Conservation (phyloP, 1,140 invertebrate species). For the Cyrtorhinus lividipennis region DNA sequence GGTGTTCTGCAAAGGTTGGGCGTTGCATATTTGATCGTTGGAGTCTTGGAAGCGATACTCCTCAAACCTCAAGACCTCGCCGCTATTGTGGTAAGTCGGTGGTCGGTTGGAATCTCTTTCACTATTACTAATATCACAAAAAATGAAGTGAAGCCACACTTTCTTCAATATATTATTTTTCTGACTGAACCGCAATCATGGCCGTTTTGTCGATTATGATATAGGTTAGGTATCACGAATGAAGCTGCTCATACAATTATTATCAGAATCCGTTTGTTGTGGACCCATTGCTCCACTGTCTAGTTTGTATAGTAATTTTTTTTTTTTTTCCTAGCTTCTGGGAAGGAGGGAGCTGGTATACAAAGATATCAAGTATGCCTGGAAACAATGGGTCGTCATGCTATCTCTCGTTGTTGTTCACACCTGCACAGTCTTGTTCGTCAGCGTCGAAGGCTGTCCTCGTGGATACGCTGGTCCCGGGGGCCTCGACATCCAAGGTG, state of each 20-base stretch:
- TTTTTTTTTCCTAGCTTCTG: too few species aligned
- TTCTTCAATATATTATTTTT: too few species aligned
- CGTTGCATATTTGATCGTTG: slow-evolving; percentile 58
- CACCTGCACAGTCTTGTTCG: slow-evolving; percentile 49
- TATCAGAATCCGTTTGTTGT: too few species aligned
- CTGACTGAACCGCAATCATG: too few species aligned
- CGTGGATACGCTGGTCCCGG: slow-evolving; percentile 83
- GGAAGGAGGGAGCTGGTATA: neutral
- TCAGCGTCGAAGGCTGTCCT: slow-evolving; percentile 59
- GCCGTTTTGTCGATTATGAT: too few species aligned
- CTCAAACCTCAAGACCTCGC: slow-evolving; percentile 21
- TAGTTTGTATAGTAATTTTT: too few species aligned
- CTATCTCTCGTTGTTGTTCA: slow-evolving; percentile 45
- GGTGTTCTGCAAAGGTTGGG: slow-evolving; percentile 76
- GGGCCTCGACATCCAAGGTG: slow-evolving; percentile 49
- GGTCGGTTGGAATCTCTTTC: neutral
- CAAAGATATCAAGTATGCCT: slow-evolving; percentile 12
- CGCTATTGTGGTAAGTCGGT: neutral
- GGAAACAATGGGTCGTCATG: slow-evolving; percentile 53
- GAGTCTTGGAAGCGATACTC: slow-evolving; percentile 48
- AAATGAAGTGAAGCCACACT: too few species aligned
- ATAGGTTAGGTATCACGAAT: too few species aligned
- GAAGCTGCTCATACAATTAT: too few species aligned
- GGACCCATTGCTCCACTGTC: too few species aligned
- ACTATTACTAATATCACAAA: too few species aligned